Percentiles rank a stretch among this genome's conserved stretches.
phyloP scores from a whole-genome alignment of 2,113 vertebrate genomes.

The Mastomys coucha region DNA sequence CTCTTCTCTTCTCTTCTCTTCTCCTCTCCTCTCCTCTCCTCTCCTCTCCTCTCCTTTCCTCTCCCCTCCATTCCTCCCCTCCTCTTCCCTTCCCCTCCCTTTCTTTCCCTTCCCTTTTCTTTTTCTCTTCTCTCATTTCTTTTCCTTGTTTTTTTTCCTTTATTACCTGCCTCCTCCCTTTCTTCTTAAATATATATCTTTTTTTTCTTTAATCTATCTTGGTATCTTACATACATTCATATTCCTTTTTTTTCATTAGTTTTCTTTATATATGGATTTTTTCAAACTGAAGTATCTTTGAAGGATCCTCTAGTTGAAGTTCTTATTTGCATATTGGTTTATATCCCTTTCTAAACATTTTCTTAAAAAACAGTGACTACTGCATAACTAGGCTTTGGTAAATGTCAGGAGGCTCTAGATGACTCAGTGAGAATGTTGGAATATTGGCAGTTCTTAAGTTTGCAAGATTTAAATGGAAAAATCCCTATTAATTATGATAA shows the following conservation, averaged over 20 bases:
- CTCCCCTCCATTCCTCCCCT: no score
- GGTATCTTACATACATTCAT: background rate
- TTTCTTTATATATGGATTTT: background rate
- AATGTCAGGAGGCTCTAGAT: constrained; percentile 66
- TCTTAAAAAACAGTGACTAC: constrained; percentile 39
- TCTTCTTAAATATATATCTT: background rate
- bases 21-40: background rate
- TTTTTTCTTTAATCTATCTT: background rate
- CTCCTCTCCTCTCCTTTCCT: background rate
- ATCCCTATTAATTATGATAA: constrained; percentile 45
- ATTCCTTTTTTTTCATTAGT: background rate
- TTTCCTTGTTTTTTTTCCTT: background rate
- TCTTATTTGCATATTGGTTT: background rate
- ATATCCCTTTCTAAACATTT: constrained; percentile 37
- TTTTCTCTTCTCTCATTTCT: background rate
- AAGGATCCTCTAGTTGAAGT: background rate
- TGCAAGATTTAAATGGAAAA: constrained; percentile 70
- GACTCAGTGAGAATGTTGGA: constrained; percentile 66
- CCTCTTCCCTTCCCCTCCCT: background rate
- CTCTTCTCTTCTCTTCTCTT: no score
- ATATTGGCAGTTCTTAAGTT: constrained; percentile 66
- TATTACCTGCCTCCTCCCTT: background rate
- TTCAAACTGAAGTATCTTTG: background rate
- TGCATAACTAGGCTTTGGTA: constrained; percentile 61
- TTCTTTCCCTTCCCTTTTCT: no score